Conservation (phyloP, 2,888 invertebrate genomes). For the Alviniconcha strummeri region DNA sequence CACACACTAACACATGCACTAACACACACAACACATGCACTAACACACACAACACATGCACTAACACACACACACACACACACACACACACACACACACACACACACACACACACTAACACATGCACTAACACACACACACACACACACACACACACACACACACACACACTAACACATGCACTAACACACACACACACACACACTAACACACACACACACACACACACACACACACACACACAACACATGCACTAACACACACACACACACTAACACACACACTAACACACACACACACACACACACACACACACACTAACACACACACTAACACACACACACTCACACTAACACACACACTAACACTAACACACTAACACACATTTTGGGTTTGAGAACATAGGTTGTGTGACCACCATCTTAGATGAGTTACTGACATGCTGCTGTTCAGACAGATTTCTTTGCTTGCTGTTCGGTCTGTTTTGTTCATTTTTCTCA, state of each 20-base stretch:
- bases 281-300: conserved; percentile 1
- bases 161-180: not conserved
- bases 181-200: not conserved
- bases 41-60: no score
- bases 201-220: conserved; percentile 15
- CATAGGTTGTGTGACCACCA: not conserved
- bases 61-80: no score
- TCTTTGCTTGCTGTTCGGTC: not conserved
- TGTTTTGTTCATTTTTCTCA: not conserved
- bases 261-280: not conserved
- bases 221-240: conserved; percentile 16
- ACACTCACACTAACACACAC: not conserved
- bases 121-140: not conserved
- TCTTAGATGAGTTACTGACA: no score
- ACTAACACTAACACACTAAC: not conserved
- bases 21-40: not conserved
- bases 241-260: no score
- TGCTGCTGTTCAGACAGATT: not conserved
- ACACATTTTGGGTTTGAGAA: not conserved
- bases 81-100: not conserved
- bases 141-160: not conserved
- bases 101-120: not conserved
- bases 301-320: not conserved
- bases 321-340: not conserved
- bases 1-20: not conserved